phyloP scores from a whole-genome alignment of 2,888 invertebrate genomes.

The Macrosiphum euphorbiae region DNA sequence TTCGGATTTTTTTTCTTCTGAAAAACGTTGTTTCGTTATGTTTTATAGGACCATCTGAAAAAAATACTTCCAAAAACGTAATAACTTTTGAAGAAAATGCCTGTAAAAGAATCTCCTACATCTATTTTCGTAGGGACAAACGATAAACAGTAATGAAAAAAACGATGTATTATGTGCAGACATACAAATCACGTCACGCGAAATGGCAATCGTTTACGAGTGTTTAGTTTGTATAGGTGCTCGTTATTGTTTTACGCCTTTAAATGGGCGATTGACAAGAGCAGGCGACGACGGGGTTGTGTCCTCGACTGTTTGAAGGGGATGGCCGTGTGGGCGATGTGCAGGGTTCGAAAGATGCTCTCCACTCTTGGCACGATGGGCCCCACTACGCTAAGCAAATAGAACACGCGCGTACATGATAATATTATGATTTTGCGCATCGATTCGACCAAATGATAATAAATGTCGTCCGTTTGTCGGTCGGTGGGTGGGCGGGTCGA shows the following conservation, averaged over 20 bases:
- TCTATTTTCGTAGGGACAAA: background rate
- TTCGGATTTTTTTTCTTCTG: background rate
- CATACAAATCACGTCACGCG: background rate
- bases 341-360: background rate
- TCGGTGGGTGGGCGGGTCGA: background rate
- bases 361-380: background rate
- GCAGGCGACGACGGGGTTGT: background rate
- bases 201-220: background rate
- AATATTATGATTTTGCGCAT: background rate
- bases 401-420: background rate
- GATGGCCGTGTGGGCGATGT: background rate
- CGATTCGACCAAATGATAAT: constrained; percentile 34
- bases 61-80: background rate
- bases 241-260: background rate
- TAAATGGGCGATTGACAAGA: background rate
- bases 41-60: background rate
- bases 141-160: background rate
- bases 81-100: background rate
- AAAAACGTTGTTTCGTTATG: background rate
- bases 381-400: background rate
- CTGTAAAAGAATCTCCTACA: background rate
- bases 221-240: background rate
- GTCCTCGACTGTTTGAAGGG: background rate
- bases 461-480: background rate
- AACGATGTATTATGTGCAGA: background rate